phyloP scores from a whole-genome alignment of 1,140 invertebrate species.

The Trypoxylus dichotomus region DNA sequence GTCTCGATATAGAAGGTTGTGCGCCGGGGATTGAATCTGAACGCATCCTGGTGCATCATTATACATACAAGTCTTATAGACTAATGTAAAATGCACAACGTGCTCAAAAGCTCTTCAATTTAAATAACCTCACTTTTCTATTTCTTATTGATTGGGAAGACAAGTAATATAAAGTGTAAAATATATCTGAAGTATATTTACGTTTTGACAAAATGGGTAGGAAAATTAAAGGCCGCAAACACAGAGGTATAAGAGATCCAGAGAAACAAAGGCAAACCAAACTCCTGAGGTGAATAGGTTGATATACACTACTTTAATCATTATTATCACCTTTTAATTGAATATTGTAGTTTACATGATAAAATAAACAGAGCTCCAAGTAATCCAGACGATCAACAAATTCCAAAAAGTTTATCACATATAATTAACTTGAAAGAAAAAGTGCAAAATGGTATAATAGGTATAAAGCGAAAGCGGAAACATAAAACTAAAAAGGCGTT shows the following conservation, averaged over 20 bases:
- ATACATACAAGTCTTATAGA: too few relatives aligned
- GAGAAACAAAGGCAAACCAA: conserved; percentile 59
- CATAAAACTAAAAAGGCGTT: conserved; percentile 25
- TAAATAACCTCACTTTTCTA: too few relatives aligned
- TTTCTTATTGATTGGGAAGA: too few relatives aligned
- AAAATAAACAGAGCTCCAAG: conserved; percentile 70
- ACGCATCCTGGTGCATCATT: too few relatives aligned
- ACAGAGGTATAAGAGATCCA: conserved; percentile 70
- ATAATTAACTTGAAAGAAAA: conserved; percentile 63
- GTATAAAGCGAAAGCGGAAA: conserved; percentile 29
- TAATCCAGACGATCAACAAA: conserved; percentile 64
- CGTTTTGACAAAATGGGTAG: conserved; percentile 65
- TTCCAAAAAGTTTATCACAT: conserved; percentile 64
- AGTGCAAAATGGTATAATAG: conserved; percentile 48
- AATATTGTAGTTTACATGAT: conserved; percentile 60
- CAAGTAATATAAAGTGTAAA: too few relatives aligned
- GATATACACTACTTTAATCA: conserved; percentile 24
- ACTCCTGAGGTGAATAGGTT: conserved; percentile 38
- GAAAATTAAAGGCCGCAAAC: conserved; percentile 74
- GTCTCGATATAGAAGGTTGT: too few relatives aligned
- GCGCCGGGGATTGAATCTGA: too few relatives aligned
- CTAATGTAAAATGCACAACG: too few relatives aligned
- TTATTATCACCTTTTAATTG: conserved; percentile 30
- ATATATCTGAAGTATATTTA: too few relatives aligned
- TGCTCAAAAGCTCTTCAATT: too few relatives aligned